A percentile compares a stretch with the other conserved stretches of the same genome.
These are phyloP conservation scores for Rhodinocichla rosea DNA, from an alignment of 2,113 vertebrate species.

Conservation along the genomic window DNA sequence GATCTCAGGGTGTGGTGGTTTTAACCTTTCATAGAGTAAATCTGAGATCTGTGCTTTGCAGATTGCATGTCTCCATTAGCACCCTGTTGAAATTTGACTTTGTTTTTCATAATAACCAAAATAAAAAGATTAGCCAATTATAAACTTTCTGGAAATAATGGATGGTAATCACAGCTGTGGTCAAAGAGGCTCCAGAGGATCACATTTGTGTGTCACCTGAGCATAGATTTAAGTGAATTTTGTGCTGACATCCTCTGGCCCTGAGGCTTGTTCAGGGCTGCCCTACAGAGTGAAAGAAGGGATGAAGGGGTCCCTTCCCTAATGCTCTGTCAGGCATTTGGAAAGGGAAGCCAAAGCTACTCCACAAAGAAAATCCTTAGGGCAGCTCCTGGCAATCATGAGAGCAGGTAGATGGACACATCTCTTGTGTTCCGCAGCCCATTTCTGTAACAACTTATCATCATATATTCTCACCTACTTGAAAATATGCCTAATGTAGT, in stretches of 20 bases:
- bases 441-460: neutral
- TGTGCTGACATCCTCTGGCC: neutral
- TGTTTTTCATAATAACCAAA: neutral
- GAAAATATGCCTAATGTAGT: neutral
- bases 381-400: neutral
- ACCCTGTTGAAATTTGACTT: neutral
- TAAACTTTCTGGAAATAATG: neutral
- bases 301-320: neutral
- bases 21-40: neutral
- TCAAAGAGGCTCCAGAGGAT: neutral
- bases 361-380: neutral
- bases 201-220: neutral
- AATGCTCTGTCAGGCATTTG: neutral
- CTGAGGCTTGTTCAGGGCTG: neutral
- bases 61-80: neutral
- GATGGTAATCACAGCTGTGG: neutral
- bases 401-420: accelerated
- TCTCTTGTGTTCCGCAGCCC: neutral
- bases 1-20: neutral
- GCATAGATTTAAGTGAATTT: neutral
- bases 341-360: neutral
- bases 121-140: neutral
- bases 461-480: neutral
- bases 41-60: neutral
- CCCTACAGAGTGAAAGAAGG: accelerated